phyloP scores from a whole-genome alignment of 2,888 invertebrate species.

The Mythimna lalbum region DNA sequence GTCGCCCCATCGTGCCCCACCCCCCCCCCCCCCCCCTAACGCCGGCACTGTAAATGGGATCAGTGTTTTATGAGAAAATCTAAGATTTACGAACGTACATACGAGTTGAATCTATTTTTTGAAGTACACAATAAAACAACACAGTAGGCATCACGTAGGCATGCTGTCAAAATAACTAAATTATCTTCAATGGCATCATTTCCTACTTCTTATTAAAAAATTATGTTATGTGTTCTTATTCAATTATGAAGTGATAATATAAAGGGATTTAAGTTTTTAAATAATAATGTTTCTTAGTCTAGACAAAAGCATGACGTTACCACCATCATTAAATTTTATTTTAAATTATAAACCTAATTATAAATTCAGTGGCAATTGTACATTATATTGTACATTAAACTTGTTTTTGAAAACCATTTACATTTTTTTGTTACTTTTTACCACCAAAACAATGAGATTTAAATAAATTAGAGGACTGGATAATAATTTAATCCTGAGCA shows the following conservation, averaged over 20 bases:
- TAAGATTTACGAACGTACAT: too few relatives aligned
- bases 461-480: neutral
- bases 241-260: neutral
- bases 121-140: too few relatives aligned
- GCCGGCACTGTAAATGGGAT: too few relatives aligned
- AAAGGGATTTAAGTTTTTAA: neutral
- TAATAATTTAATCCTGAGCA: neutral
- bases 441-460: neutral
- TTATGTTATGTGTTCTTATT: too few relatives aligned
- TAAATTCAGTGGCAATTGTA: neutral
- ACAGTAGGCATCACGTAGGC: too few relatives aligned
- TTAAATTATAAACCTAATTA: neutral
- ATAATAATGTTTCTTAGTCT: neutral
- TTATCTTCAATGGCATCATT: too few relatives aligned
- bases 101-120: too few relatives aligned
- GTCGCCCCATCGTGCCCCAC: too few relatives aligned
- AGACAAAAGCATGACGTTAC: neutral
- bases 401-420: neutral
- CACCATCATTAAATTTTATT: neutral
- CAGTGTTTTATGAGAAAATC: too few relatives aligned
- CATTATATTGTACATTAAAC: neutral
- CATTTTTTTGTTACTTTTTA: neutral
- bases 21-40: too few relatives aligned
- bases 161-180: too few relatives aligned
- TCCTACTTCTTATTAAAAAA: too few relatives aligned